Evolutionary conservation across 2,113 vertebrate species (phyloP), one percentile per base, ranked within the genome.

Genomic region (Ammodytes marinus): DNA sequence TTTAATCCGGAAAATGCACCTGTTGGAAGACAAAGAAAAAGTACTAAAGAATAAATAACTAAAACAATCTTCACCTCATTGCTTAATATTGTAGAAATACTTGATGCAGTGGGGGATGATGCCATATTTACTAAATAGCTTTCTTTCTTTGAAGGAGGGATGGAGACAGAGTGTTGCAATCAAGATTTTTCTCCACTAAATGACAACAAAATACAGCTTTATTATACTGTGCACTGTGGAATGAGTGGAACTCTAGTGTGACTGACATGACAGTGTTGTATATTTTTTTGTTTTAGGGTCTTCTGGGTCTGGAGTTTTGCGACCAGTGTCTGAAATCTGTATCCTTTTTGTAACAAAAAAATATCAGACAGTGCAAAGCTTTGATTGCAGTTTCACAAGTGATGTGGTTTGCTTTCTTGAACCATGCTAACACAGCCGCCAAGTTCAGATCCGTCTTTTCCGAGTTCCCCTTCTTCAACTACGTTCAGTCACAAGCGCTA

Each of bases 381-480:
- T 75, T 39, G 8, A 66, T 49, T 45, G 58, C 5, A 72, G 46
- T 84, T 53, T 71, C 40, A 67, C 45, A 63, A 45, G 11, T 17
- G 6, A 46, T 74, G n/a, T 52, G 43, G 61, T 80, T 47, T 15
- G 37, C 74, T 88, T 89, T 80, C 95, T 96, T 97, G 94, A 96
- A 95, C 84, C 6, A 78, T 46, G 8, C 64, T 70, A 86, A 84
- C 89, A 94, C 82, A 96, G 98, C 97, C 0, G 88, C 93, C 43
- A 96, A 96, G 82, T 99, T 98, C 93, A 96, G 97, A 94, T 95
- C 93, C 37, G 93, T 99, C 92, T 99, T 99, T 91, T 97, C 93
- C 77, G 96, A 98, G 77, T 99, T 99, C 79, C 98, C 98, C 0
- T 99, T 97, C 92, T 99, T 99, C 93, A 99, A 99, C 94, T 98